phyloP scores from a whole-genome alignment of 2,113 vertebrate genomes.

The Prinia subflava region DNA sequence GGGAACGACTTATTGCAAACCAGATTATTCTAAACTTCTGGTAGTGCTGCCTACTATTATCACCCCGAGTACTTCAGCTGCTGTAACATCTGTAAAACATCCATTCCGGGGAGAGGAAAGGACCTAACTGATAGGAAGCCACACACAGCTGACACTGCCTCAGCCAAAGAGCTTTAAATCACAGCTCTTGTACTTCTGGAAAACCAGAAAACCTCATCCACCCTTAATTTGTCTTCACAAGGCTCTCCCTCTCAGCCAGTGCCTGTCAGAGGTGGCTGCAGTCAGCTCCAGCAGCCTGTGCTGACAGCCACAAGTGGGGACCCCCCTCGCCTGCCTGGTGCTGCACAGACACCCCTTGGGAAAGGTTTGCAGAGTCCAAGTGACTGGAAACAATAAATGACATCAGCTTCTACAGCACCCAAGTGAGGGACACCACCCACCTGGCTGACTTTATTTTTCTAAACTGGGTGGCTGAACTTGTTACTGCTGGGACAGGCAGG shows the following conservation, averaged over 20 bases:
- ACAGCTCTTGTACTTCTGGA: background rate
- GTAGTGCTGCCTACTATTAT: background rate
- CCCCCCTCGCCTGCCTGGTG: rapidly evolving
- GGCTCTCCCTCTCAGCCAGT: background rate
- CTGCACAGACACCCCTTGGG: rapidly evolving
- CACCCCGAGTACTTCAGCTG: constrained; percentile 2
- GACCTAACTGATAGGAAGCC: background rate
- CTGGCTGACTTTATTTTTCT: background rate
- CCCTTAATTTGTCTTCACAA: background rate
- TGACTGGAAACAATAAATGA: rapidly evolving
- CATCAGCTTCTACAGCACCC: background rate
- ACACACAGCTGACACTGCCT: background rate
- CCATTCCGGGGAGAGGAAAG: background rate
- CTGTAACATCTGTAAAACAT: constrained; percentile 23
- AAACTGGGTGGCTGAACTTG: background rate
- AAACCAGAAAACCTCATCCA: background rate
- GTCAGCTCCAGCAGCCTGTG: background rate
- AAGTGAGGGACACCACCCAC: rapidly evolving
- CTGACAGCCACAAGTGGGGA: background rate
- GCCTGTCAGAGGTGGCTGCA: background rate
- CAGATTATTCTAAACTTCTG: constrained; percentile 3
- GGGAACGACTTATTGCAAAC: background rate
- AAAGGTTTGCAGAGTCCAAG: background rate
- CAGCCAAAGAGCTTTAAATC: background rate
- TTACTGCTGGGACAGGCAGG: background rate